Percentiles rank a stretch among this genome's conserved stretches.
phyloP scores from a whole-genome alignment of 2,113 vertebrate species.

The Morone saxatilis region DNA sequence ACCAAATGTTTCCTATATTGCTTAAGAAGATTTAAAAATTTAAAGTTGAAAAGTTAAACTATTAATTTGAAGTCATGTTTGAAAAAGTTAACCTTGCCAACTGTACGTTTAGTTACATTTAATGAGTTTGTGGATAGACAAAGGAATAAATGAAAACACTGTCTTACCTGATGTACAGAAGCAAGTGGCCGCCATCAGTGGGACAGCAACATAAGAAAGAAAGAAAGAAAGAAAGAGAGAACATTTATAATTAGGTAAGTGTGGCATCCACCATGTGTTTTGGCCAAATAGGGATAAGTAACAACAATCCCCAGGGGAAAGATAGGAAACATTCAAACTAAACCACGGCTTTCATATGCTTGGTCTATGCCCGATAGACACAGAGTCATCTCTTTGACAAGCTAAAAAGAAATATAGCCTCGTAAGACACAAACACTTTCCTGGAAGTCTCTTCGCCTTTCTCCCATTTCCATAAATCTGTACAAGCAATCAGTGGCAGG shows the following conservation, averaged over 20 bases:
- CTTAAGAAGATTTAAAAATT: neutral
- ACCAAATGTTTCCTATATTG: neutral
- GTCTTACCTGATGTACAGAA: constrained; percentile 76
- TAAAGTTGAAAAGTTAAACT: neutral
- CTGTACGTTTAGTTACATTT: neutral
- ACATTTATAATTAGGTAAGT: constrained; percentile 21
- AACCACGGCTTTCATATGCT: constrained; percentile 8
- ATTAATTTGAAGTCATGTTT: neutral
- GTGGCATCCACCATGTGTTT: neutral
- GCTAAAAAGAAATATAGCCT: constrained; percentile 28
- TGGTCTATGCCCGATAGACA: constrained; percentile 28
- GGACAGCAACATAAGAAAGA: constrained; percentile 41
- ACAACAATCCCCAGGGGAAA: neutral
- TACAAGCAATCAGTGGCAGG: constrained; percentile 32
- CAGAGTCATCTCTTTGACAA: neutral
- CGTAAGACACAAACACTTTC: constrained; percentile 24
- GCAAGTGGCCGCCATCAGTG: constrained; percentile 24
- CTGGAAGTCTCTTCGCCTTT: constrained; percentile 9
- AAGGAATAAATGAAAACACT: constrained; percentile 1
- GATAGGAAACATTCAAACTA: constrained; percentile 2
- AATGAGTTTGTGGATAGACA: neutral
- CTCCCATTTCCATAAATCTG: constrained; percentile 42
- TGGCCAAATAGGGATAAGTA: neutral
- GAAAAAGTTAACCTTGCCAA: neutral
- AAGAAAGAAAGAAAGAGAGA: constrained; percentile 46